phyloP scores from a whole-genome alignment of 2,113 vertebrate species.

The Arvicanthis niloticus region DNA sequence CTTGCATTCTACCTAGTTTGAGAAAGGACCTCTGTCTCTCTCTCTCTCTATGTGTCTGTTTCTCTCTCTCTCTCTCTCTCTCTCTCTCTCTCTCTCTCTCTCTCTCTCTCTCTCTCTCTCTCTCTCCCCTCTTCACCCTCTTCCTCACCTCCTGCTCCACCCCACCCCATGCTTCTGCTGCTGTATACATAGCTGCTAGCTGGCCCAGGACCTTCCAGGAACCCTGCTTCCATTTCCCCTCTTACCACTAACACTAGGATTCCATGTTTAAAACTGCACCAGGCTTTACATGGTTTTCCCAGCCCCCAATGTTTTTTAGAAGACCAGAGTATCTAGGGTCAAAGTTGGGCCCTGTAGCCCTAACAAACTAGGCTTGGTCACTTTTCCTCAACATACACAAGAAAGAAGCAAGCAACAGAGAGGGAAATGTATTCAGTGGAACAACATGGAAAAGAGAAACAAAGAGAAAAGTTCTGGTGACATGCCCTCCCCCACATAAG shows the following conservation, averaged over 20 bases:
- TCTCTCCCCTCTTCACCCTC: background rate
- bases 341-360: background rate
- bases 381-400: background rate
- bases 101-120: background rate
- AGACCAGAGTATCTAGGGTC: no score
- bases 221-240: background rate
- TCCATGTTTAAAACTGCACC: background rate
- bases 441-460: background rate
- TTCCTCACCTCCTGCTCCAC: background rate
- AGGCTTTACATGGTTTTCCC: no score
- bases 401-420: background rate
- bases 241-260: background rate
- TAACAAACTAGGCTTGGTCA: background rate
- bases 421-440: background rate
- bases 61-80: background rate
- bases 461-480: background rate
- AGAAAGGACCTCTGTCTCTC: background rate
- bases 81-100: no score
- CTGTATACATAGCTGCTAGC: background rate
- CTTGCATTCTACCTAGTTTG: background rate
- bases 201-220: background rate
- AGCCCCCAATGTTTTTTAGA: background rate
- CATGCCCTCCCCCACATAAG: background rate
- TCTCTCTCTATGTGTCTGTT: fast-evolving
- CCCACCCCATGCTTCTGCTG: no score